Conservation (phyloP, 2,888 invertebrate species). For the Kuschelorhynchus macadamiae region DNA sequence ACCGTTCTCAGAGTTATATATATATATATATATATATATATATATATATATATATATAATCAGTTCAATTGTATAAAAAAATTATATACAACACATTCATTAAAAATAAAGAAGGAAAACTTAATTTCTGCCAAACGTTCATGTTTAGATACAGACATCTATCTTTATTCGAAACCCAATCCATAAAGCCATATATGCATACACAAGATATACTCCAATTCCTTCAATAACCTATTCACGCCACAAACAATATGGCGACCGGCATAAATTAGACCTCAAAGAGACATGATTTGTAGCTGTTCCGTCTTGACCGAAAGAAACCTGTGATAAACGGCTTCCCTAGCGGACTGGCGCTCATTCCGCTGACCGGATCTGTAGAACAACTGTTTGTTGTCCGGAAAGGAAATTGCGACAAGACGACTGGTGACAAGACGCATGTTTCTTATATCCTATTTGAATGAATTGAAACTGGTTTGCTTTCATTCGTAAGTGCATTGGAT, state of each 20-base stretch:
- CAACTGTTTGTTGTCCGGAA: conserved; percentile 61
- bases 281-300: conserved; percentile 56
- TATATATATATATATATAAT: too few relatives aligned
- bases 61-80: too few relatives aligned
- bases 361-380: conserved; percentile 61
- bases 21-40: too few relatives aligned
- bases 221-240: conserved; percentile 4
- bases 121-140: too few relatives aligned
- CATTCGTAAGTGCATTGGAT: too few relatives aligned
- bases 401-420: conserved; percentile 62
- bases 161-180: too few relatives aligned
- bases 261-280: conserved; percentile 44
- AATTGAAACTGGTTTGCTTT: neutral
- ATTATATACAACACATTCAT: too few relatives aligned
- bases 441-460: conserved; percentile 53
- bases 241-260: conserved; percentile 3
- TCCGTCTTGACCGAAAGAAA: conserved; percentile 57
- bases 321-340: conserved; percentile 62
- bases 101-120: too few relatives aligned
- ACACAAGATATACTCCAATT: neutral
- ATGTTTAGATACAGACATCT: too few relatives aligned
- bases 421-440: conserved; percentile 54
- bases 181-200: too few relatives aligned
- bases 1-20: too few relatives aligned
- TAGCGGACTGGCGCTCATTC: conserved; percentile 55